Percentiles rank a stretch among this genome's conserved stretches.
Evolutionary conservation across 2,113 vertebrate genomes (phyloP).

Genomic region (Leptobrachium ailaonicum): DNA sequence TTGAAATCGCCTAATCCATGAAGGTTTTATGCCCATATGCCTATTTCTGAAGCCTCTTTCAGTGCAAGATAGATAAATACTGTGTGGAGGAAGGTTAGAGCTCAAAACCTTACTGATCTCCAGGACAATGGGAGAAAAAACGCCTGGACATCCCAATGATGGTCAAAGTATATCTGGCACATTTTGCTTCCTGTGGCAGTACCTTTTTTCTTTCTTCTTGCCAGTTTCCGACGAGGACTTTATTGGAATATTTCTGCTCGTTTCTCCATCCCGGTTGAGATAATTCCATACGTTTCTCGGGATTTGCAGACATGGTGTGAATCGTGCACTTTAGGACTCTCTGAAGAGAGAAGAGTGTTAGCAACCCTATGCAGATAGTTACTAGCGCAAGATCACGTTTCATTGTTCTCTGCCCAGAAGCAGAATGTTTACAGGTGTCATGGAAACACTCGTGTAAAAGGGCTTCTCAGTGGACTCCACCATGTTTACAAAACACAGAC

Average conservation of each 20-base stretch:
- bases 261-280: constrained; percentile 66
- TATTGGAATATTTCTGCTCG: constrained; percentile 66
- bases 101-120: no score
- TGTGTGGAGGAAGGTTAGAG: no score
- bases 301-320: constrained; percentile 13
- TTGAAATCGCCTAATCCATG: no score
- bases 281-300: constrained; percentile 54
- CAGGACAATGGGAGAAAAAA: background rate
- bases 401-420: constrained; percentile 5
- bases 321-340: background rate
- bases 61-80: no score
- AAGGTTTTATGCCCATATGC: no score
- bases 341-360: background rate
- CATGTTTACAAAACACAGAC: background rate
- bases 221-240: constrained; percentile 78
- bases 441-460: background rate
- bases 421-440: constrained; percentile 22
- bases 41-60: no score
- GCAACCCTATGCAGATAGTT: background rate
- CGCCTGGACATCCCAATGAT: background rate
- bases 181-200: constrained; percentile 28
- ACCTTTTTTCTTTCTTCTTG: constrained; percentile 74
- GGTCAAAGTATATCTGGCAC: background rate
- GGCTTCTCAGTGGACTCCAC: no score
- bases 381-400: constrained; percentile 13